phyloP scores from a whole-genome alignment of 2,888 invertebrate species.

The Digitonthophagus gazella region DNA sequence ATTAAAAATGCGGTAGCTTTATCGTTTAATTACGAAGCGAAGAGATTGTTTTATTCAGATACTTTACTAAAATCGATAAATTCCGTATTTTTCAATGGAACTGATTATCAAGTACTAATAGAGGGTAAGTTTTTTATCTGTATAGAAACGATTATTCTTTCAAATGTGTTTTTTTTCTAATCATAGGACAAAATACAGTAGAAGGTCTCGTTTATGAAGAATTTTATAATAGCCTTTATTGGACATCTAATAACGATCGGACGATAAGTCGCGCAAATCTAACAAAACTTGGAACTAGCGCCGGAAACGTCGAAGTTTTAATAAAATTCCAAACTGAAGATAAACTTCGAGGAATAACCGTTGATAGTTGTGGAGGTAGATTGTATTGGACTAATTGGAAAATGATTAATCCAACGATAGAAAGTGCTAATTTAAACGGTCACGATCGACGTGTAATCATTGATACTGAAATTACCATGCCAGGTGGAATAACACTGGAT shows the following conservation, averaged over 20 bases:
- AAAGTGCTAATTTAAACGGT: constrained; percentile 61
- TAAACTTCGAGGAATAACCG: constrained; percentile 80
- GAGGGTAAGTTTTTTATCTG: constrained; percentile 55
- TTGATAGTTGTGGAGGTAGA: constrained; percentile 75
- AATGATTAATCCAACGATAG: constrained; percentile 73
- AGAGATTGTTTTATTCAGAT: constrained; percentile 82
- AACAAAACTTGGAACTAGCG: constrained; percentile 49
- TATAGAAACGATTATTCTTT: constrained; percentile 2
- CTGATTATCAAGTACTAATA: constrained; percentile 66
- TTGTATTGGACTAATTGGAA: constrained; percentile 94
- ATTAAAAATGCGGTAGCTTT: constrained; percentile 87
- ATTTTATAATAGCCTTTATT: constrained; percentile 69
- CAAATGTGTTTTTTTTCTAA: too few relatives aligned
- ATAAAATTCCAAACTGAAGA: constrained; percentile 67
- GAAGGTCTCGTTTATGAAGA: constrained; percentile 83
- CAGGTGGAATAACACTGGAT: constrained; percentile 79
- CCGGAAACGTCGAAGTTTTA: constrained; percentile 55
- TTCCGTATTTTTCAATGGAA: constrained; percentile 78
- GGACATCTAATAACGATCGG: constrained; percentile 84
- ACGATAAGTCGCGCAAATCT: constrained; percentile 64
- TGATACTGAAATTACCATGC: constrained; percentile 78
- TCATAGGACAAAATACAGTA: constrained; percentile 77
- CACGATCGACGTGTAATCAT: constrained; percentile 69
- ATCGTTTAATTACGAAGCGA: constrained; percentile 70
- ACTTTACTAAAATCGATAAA: constrained; percentile 84